A percentile compares a stretch with the other conserved stretches of the same genome.
Conservation (phyloP, 2,888 invertebrate species). For the Nyleta sp. region DNA sequence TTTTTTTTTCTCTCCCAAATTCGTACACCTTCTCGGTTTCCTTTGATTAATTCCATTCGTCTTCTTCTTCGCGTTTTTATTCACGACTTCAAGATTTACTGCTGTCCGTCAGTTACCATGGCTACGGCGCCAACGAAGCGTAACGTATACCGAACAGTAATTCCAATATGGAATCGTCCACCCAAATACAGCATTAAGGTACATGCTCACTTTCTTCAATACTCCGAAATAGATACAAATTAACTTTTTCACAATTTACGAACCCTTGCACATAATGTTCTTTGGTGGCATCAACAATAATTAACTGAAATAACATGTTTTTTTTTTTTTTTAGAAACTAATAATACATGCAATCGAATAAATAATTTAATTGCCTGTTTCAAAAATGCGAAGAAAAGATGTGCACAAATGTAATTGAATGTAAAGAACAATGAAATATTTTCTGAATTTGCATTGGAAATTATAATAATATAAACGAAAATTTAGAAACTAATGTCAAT, state of each 20-base stretch:
- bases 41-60: conserved; percentile 68
- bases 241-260: conserved; percentile 30
- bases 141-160: conserved; percentile 63
- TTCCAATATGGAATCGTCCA: conserved; percentile 64
- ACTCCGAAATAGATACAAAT: conserved; percentile 51
- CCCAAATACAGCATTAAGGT: conserved; percentile 46
- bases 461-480: no score
- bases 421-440: no score
- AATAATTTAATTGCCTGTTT: no score
- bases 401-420: no score
- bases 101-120: conserved; percentile 68
- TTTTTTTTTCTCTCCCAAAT: conserved; percentile 38
- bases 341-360: no score
- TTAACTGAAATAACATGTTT: conserved; percentile 14
- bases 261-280: conserved; percentile 3
- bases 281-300: not conserved
- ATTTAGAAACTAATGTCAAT: no score
- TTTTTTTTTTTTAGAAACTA: no score
- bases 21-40: conserved; percentile 58
- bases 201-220: conserved; percentile 41
- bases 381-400: no score
- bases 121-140: conserved; percentile 60
- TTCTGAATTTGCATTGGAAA: no score
- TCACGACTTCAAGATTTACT: conserved; percentile 69
- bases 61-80: conserved; percentile 65